Conservation (phyloP, 1,140 invertebrate species). For the Ridgeia piscesae region DNA sequence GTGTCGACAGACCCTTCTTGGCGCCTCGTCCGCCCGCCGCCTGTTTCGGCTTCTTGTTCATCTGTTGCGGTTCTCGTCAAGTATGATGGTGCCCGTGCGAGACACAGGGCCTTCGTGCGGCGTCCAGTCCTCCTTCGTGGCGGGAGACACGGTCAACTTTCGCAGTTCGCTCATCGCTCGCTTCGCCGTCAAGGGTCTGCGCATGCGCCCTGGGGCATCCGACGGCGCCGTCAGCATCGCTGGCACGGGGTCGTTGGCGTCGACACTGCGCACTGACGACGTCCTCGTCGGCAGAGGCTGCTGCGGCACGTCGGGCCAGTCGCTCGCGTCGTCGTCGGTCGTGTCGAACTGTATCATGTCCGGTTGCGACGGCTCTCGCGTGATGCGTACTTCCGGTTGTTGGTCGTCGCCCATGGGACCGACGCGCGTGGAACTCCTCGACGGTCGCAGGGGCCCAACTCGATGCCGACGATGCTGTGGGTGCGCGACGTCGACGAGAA, state of each 20-base stretch:
- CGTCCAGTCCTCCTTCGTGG: neutral
- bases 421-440: neutral
- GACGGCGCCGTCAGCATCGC: neutral
- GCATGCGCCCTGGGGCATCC: neutral
- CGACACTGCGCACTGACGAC: too few relatives aligned
- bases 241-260: neutral
- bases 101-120: neutral
- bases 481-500: neutral
- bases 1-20: too few relatives aligned
- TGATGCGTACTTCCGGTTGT: neutral
- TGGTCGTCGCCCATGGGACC: neutral
- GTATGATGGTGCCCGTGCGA: neutral
- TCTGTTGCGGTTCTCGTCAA: neutral
- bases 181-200: neutral
- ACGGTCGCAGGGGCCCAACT: neutral
- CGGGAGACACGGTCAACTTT: neutral
- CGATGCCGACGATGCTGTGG: neutral
- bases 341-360: neutral
- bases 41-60: neutral
- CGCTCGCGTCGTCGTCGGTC: too few relatives aligned
- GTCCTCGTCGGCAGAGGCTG: too few relatives aligned
- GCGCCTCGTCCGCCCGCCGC: too few relatives aligned
- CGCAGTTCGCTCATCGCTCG: neutral
- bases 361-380: neutral
- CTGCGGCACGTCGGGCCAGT: too few relatives aligned